Evolutionary conservation across 2,888 invertebrate genomes (phyloP), one percentile per base, ranked within the genome.

Genomic region (Neria commutata): DNA sequence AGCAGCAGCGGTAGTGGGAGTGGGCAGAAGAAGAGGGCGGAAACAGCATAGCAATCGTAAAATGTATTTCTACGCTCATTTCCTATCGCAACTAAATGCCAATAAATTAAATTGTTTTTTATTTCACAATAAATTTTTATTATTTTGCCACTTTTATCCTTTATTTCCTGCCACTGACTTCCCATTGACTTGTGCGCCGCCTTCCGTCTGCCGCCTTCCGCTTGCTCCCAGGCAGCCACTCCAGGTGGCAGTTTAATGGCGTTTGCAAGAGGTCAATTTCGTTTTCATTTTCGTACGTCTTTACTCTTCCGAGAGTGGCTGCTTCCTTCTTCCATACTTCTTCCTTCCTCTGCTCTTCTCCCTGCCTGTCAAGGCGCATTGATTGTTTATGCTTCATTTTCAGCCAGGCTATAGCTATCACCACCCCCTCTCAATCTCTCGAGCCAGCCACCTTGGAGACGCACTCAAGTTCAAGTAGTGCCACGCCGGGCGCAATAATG

Each of bases 101-200:
- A 76, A 79, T 79, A 79, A 79, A 79, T 79, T 75, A 75, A 77
- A 77, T 77, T 75, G 75, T 76, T 75, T 77, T 76, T 75, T 77
- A 77, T 77, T 75, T 74, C 67, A 70, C 72, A 74, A 76, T 77
- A 78, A 79, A 76, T 77, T 78, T 78, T 77, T 79, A 78, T 79
- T 77, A 75, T 73, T 68, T 63, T 72, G 72, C 70, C 69, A 68
- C 70, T 71, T 74, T 69, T 72, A 73, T 72, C 68, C 71, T 70
- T 66, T 72, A 66, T 74, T 73, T 64, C 55, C 37, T n/a, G n/a
- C n/a, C n/a, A n/a, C n/a, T n/a, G n/a, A n/a, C 37, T 14, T n/a
- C 6, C 37, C 37, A n/a, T 8, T n/a, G 37, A 14, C 14, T 4
- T 14, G 14, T 14, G 37, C 37, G n/a, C 56, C 54, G 24, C 45